These are phyloP conservation scores for Pharmacophagus antenor DNA, from an alignment of 2,888 invertebrate genomes.

Conservation along the genomic window DNA sequence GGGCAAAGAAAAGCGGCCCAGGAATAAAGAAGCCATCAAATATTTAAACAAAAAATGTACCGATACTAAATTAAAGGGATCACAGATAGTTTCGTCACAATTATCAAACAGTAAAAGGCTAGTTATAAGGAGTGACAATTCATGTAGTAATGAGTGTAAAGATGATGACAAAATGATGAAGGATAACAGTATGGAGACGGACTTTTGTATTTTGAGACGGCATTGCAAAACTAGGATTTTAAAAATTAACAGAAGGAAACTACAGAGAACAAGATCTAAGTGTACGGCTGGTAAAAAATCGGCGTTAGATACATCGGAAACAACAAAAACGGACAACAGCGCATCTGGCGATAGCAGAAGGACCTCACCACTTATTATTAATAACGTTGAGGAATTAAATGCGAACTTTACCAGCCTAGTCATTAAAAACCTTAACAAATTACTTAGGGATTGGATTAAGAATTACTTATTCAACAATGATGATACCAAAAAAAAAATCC, in stretches of 20 bases:
- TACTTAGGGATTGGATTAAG: constrained; percentile 57
- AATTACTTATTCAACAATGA: constrained; percentile 51
- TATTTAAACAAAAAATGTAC: constrained; percentile 59
- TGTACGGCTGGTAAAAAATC: constrained; percentile 46
- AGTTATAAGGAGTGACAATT: constrained; percentile 47
- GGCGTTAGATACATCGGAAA: constrained; percentile 47
- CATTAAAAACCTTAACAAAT: constrained; percentile 55
- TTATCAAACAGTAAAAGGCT: constrained; percentile 44
- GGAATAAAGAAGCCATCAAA: constrained; percentile 42
- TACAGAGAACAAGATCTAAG: constrained; percentile 44
- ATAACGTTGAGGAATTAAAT: constrained; percentile 34
- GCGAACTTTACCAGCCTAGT: constrained; percentile 52
- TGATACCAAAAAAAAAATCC: constrained; percentile 50
- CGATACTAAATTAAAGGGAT: constrained; percentile 45
- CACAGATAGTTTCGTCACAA: constrained; percentile 52
- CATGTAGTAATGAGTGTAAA: constrained; percentile 42
- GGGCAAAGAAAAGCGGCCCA: constrained; percentile 46
- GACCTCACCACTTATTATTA: constrained; percentile 33
- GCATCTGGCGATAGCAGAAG: constrained; percentile 54
- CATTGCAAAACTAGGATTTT: constrained; percentile 50
- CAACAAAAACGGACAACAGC: constrained; percentile 46
- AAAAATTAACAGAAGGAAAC: constrained; percentile 41
- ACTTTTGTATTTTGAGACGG: constrained; percentile 58
- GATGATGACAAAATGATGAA: constrained; percentile 50
- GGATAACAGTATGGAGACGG: constrained; percentile 66